Evolutionary conservation across 2,797 vertebrate genomes (phyloP).

Genomic region (Xiphophorus birchmanni): DNA sequence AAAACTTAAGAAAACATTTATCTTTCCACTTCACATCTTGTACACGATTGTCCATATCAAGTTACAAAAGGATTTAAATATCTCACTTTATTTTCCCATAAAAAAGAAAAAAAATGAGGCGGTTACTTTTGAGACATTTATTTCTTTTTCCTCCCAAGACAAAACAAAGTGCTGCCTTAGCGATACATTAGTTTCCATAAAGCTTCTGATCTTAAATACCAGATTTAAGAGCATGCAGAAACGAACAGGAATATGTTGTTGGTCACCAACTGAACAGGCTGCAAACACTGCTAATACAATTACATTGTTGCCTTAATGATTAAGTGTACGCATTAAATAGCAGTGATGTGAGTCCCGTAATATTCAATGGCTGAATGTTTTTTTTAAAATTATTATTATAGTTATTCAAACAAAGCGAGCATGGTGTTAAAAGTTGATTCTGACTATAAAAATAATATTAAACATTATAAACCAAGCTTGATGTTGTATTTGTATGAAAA

Average conservation of each 20-base stretch:
- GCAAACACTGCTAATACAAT: slow-evolving; percentile 60
- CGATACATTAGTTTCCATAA: slow-evolving; percentile 66
- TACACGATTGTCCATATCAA: neutral
- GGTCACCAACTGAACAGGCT: slow-evolving; percentile 58
- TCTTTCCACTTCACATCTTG: neutral
- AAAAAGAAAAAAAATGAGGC: neutral
- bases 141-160: slow-evolving; percentile 65
- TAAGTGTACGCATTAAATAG: slow-evolving; percentile 42
- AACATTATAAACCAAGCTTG: slow-evolving; percentile 54
- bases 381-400: neutral
- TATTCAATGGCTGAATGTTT: slow-evolving; percentile 15
- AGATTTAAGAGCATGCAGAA: slow-evolving; percentile 82
- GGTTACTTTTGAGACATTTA: slow-evolving; percentile 75
- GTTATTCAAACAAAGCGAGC: slow-evolving; percentile 16
- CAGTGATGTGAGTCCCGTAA: slow-evolving; percentile 37
- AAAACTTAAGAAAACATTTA: neutral
- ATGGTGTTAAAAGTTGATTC: slow-evolving; percentile 19
- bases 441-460: slow-evolving; percentile 68
- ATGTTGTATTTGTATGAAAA: slow-evolving; percentile 43
- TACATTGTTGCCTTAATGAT: slow-evolving; percentile 29
- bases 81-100: neutral
- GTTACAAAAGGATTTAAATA: neutral
- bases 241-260: slow-evolving; percentile 60
- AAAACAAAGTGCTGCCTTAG: slow-evolving; percentile 72
- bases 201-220: slow-evolving; percentile 76